These are phyloP conservation scores for Drosophila malerkotliana DNA, from an alignment of 1,140 invertebrate genomes.

Conservation along the genomic window DNA sequence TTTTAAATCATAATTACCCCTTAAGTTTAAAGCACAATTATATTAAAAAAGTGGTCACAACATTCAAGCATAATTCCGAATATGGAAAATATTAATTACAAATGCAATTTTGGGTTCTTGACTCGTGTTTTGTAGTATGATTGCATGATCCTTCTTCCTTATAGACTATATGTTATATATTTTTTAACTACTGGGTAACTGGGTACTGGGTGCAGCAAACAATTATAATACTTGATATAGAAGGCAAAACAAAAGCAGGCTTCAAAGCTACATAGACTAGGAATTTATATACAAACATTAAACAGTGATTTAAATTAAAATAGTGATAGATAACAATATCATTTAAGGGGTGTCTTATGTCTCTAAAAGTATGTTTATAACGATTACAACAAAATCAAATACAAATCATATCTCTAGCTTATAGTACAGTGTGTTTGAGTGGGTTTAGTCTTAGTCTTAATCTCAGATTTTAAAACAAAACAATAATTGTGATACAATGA, in stretches of 20 bases:
- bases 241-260: constrained; percentile 26
- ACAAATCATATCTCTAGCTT: constrained; percentile 16
- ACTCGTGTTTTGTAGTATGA: constrained; percentile 37
- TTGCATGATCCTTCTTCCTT: constrained; percentile 33
- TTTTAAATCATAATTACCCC: too few relatives aligned
- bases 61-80: constrained; percentile 31
- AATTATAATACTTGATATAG: constrained; percentile 9
- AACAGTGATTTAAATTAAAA: constrained; percentile 32
- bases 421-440: constrained; percentile 18
- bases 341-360: constrained; percentile 4
- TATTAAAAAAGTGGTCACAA: constrained; percentile 33
- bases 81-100: constrained; percentile 49
- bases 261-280: constrained; percentile 42
- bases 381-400: constrained; percentile 27
- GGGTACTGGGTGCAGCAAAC: constrained; percentile 34
- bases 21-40: constrained; percentile 7
- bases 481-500: too few relatives aligned
- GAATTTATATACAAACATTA: constrained; percentile 27
- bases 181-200: constrained; percentile 24
- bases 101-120: constrained; percentile 41
- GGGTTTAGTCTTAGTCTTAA: background rate
- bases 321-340: constrained; percentile 38
- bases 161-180: constrained; percentile 29
- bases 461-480: background rate
- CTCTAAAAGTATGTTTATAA: constrained; percentile 17